phyloP scores from a whole-genome alignment of 2,113 vertebrate species.

The Callipepla squamata region DNA sequence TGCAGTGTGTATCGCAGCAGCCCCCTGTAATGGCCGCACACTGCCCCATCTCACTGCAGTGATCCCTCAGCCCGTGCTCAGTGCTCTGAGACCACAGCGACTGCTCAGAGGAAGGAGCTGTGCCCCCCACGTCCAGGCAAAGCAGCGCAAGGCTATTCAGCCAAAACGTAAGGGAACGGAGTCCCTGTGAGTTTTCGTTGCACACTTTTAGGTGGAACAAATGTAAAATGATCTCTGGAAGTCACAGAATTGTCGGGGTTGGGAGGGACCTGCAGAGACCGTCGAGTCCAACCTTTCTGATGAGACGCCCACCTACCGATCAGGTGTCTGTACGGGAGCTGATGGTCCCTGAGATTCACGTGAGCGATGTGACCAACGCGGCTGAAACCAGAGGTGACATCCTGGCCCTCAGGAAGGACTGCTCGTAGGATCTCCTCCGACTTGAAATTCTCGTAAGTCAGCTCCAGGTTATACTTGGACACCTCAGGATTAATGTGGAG shows the following conservation, averaged over 20 bases:
- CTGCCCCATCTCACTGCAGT: background rate
- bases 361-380: constrained; percentile 95
- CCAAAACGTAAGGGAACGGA: background rate
- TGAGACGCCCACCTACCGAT: constrained; percentile 84
- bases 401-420: constrained; percentile 91
- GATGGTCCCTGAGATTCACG: constrained; percentile 94
- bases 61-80: background rate
- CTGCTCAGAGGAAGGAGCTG: background rate
- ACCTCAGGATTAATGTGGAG: constrained; percentile 80
- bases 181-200: background rate
- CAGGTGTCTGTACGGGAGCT: constrained; percentile 89
- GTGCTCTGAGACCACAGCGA: background rate
- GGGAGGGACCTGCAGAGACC: too few relatives aligned
- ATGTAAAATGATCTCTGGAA: background rate
- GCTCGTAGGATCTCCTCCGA: constrained; percentile 91
- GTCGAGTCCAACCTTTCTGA: background rate
- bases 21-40: background rate
- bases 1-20: background rate
- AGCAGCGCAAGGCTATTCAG: background rate
- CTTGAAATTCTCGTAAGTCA: constrained; percentile 94
- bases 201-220: background rate
- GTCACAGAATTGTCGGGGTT: too few relatives aligned
- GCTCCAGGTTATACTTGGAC: constrained; percentile 77
- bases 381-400: constrained; percentile 92
- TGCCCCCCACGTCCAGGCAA: background rate